Conservation (phyloP, 2,113 vertebrate species). For the Pygoscelis antarcticus region DNA sequence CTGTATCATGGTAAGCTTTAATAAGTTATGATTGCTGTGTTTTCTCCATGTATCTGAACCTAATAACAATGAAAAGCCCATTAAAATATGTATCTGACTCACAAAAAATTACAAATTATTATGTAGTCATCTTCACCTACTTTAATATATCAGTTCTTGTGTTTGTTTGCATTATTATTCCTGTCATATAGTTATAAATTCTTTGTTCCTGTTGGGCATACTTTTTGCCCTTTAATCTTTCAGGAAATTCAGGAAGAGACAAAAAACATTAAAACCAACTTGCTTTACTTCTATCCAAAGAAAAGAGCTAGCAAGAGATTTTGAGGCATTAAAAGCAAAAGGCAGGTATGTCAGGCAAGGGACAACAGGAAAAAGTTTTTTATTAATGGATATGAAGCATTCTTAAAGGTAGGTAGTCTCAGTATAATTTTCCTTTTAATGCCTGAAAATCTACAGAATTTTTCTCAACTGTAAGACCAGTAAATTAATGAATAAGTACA, state of each 20-base stretch:
- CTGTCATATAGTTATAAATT: not conserved
- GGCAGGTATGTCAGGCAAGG: not conserved
- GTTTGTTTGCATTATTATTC: not conserved
- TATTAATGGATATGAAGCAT: not conserved
- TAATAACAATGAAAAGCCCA: not conserved
- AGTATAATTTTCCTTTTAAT: not conserved
- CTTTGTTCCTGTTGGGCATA: not conserved
- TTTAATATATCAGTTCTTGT: not conserved
- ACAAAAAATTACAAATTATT: not conserved
- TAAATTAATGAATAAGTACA: not conserved
- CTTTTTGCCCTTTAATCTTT: not conserved
- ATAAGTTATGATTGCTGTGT: not conserved
- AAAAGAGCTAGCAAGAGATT: not conserved
- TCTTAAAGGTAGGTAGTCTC: not conserved
- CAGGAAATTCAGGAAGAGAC: not conserved
- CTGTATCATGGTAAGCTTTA: not conserved
- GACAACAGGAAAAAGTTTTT: not conserved
- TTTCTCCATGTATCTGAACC: not conserved
- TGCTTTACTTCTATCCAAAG: not conserved
- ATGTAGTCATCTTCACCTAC: not conserved
- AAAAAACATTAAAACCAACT: not conserved
- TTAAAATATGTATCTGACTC: not conserved
- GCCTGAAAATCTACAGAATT: not conserved
- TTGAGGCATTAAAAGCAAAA: not conserved
- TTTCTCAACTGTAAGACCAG: not conserved